Evolutionary conservation across 2,797 vertebrate species (phyloP).

Genomic region (Oreortyx pictus): DNA sequence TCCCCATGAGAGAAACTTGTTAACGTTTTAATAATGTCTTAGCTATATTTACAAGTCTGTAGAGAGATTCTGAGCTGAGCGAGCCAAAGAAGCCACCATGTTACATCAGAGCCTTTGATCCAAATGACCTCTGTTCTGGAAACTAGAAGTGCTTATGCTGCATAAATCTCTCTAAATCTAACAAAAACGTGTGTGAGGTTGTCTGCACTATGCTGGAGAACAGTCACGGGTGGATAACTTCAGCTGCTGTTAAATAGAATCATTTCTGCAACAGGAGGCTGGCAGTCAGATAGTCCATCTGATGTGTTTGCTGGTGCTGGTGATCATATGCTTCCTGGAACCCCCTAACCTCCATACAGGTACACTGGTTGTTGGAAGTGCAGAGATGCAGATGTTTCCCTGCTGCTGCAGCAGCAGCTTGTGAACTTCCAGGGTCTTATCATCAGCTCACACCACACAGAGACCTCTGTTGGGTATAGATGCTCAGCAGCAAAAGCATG

Average conservation of each 20-base stretch:
- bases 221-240: fast-evolving
- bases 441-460: constrained; percentile 27
- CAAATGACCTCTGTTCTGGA: constrained; percentile 6
- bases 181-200: neutral
- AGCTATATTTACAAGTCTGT: constrained; percentile 30
- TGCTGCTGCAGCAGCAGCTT: neutral
- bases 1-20: constrained; percentile 61
- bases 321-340: neutral
- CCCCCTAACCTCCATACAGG: neutral
- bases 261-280: neutral
- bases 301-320: neutral
- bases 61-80: neutral
- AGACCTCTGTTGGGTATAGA: neutral
- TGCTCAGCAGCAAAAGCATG: neutral
- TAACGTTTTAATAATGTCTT: constrained; percentile 60
- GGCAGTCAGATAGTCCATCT: neutral
- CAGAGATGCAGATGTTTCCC: neutral
- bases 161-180: constrained; percentile 2
- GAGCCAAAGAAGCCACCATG: neutral
- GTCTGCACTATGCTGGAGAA: neutral
- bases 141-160: neutral
- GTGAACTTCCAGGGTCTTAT: constrained; percentile 27
- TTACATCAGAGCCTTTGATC: constrained; percentile 53
- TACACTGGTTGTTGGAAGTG: neutral
- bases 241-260: neutral